phyloP scores from a whole-genome alignment of 2,888 invertebrate species.

The Heliconius erato region DNA sequence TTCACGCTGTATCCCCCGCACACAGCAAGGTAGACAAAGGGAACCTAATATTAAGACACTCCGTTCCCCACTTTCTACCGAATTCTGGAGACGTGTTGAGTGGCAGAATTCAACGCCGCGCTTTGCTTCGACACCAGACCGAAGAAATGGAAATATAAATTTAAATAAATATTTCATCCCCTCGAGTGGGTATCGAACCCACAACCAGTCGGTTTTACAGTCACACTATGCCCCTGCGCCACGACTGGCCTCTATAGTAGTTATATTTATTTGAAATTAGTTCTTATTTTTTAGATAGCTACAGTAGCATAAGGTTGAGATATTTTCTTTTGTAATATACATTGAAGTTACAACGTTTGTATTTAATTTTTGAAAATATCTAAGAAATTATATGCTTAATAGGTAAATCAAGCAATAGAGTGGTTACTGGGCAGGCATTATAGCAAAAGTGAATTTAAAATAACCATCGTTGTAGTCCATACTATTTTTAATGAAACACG shows the following conservation, averaged over 20 bases:
- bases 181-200: too few relatives aligned
- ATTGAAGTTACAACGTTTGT: not conserved
- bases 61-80: too few relatives aligned
- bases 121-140: too few relatives aligned
- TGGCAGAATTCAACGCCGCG: too few relatives aligned
- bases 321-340: not conserved
- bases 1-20: too few relatives aligned
- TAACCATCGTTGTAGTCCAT: not conserved
- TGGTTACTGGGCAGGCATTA: not conserved
- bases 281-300: not conserved
- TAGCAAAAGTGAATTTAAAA: not conserved
- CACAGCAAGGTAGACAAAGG: too few relatives aligned
- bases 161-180: too few relatives aligned
- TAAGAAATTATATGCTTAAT: too few relatives aligned
- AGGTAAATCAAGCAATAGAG: not conserved
- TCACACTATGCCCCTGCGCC: too few relatives aligned
- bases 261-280: not conserved
- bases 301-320: not conserved
- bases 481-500: not conserved
- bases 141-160: too few relatives aligned
- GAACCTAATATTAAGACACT: too few relatives aligned
- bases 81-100: too few relatives aligned
- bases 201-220: not conserved
- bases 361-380: not conserved
- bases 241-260: not conserved